A percentile compares a stretch with the other conserved stretches of the same genome.
phyloP scores from a whole-genome alignment of 2,113 vertebrate species.

The Corythornis cristatus region DNA sequence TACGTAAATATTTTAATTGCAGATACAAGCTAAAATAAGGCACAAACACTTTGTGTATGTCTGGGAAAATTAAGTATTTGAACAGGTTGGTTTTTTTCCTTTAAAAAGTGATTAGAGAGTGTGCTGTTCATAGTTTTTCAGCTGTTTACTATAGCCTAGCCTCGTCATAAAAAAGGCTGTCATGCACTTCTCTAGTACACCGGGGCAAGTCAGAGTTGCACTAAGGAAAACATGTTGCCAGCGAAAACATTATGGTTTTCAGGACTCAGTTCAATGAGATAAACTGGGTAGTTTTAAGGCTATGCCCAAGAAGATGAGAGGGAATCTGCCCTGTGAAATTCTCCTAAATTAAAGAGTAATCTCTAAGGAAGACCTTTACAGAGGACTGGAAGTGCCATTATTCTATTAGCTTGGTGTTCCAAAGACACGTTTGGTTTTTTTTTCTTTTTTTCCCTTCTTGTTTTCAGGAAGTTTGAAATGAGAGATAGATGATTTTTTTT shows the following conservation, averaged over 20 bases:
- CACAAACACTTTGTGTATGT: neutral
- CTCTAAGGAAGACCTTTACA: constrained; percentile 43
- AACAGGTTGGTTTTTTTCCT: neutral
- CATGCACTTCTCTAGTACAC: neutral
- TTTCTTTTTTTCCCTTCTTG: neutral
- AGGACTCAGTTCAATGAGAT: neutral
- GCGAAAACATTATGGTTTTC: neutral
- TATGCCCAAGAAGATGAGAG: neutral
- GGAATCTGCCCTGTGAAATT: constrained; percentile 7
- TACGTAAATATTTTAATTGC: rapidly evolving
- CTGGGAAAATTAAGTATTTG: neutral
- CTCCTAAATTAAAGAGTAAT: constrained; percentile 48
- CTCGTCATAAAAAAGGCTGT: neutral
- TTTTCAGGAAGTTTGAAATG: constrained; percentile 37
- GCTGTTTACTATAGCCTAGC: neutral
- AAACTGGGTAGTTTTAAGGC: neutral
- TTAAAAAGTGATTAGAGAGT: neutral
- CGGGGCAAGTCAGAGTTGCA: neutral
- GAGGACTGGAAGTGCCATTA: constrained; percentile 46
- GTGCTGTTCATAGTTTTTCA: neutral
- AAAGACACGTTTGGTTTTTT: constrained; percentile 32
- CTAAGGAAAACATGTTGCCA: neutral
- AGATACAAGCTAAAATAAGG: neutral
- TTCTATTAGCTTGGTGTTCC: constrained; percentile 62
- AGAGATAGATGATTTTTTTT: neutral